Conservation (phyloP, 2,113 vertebrate genomes). For the Channa maculata region DNA sequence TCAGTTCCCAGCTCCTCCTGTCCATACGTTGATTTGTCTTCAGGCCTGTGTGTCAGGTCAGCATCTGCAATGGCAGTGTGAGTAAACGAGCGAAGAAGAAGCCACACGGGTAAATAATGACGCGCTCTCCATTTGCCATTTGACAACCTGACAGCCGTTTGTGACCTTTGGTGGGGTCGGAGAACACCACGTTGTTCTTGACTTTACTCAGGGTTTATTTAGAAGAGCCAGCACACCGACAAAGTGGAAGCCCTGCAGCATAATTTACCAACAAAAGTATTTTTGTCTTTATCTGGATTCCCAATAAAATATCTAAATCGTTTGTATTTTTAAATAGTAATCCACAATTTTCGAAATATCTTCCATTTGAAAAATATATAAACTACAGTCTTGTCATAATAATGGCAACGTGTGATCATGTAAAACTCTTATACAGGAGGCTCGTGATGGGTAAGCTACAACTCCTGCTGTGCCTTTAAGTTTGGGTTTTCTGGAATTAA, state of each 20-base stretch:
- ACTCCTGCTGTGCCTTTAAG: slow-evolving; percentile 10
- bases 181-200: no score
- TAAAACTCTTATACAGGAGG: neutral
- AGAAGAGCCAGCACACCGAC: neutral
- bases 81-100: no score
- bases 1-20: no score
- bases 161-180: no score
- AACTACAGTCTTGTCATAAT: neutral
- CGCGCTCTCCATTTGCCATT: no score
- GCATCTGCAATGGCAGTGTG: no score
- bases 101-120: no score
- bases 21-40: no score
- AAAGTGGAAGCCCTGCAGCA: slow-evolving; percentile 34
- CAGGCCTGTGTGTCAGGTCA: no score
- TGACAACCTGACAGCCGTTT: no score
- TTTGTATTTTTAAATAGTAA: neutral
- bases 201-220: no score
- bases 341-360: neutral
- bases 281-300: slow-evolving; percentile 4
- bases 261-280: slow-evolving; percentile 8
- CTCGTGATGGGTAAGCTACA: neutral
- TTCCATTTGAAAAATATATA: neutral
- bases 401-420: neutral
- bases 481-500: neutral
- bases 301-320: slow-evolving; percentile 1